phyloP scores from a whole-genome alignment of 2,113 vertebrate genomes.

The Notarius lentiginosus region DNA sequence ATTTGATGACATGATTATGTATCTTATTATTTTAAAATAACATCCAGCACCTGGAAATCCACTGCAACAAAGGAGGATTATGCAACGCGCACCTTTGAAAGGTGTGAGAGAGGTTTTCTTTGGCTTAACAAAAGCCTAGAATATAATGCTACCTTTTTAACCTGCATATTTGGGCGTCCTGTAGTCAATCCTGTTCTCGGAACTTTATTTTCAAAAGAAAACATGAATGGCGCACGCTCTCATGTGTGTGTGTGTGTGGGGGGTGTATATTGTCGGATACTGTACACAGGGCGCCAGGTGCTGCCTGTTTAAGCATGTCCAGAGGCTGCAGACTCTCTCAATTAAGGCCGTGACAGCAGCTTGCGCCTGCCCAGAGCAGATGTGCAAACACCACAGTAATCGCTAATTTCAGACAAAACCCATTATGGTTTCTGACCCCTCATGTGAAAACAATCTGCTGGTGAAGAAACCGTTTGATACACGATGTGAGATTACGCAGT shows the following conservation, averaged over 20 bases:
- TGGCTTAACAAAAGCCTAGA: not conserved
- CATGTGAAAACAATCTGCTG: not conserved
- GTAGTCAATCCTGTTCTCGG: constrained; percentile 1
- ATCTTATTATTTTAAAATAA: constrained; percentile 7
- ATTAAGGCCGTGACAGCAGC: not conserved
- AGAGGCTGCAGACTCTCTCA: constrained; percentile 15
- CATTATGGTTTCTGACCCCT: not conserved
- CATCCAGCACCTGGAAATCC: not conserved
- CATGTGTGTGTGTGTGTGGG: not conserved
- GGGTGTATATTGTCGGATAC: constrained; percentile 3
- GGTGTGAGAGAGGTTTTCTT: not conserved
- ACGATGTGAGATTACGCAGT: not conserved
- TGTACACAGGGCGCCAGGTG: constrained; percentile 22
- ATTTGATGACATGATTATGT: not conserved
- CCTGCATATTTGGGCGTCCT: not conserved
- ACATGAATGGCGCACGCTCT: not conserved
- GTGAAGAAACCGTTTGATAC: not conserved
- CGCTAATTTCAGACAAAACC: constrained; percentile 3
- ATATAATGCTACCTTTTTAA: constrained; percentile 6
- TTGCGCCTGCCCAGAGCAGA: not conserved
- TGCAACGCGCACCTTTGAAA: not conserved
- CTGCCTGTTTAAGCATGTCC: constrained; percentile 42
- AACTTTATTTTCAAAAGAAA: not conserved
- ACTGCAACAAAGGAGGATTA: not conserved
- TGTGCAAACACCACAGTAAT: constrained; percentile 19